phyloP scores from a whole-genome alignment of 2,113 vertebrate genomes.

The Oryzias celebensis region DNA sequence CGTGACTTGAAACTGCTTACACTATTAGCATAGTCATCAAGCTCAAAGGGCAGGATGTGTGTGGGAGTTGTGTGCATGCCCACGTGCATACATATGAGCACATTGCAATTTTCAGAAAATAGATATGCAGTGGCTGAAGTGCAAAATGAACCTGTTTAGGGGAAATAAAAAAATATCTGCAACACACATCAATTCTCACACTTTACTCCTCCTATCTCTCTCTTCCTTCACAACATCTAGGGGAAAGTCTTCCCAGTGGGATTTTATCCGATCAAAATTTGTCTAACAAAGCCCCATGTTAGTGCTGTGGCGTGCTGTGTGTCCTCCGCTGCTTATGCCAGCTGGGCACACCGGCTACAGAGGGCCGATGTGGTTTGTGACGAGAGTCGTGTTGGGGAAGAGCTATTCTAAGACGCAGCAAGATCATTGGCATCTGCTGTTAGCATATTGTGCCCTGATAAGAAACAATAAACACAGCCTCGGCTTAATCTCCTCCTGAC shows the following conservation, averaged over 20 bases:
- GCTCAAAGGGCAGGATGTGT: constrained; percentile 46
- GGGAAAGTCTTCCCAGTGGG: constrained; percentile 47
- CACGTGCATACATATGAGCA: neutral
- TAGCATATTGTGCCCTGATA: constrained; percentile 48
- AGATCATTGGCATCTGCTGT: constrained; percentile 51
- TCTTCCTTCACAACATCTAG: constrained; percentile 19
- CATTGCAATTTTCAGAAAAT: constrained; percentile 7
- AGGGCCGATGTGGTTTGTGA: constrained; percentile 20
- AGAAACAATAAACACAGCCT: constrained; percentile 59
- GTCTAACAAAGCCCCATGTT: constrained; percentile 58
- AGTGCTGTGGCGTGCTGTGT: constrained; percentile 15
- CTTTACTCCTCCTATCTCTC: constrained; percentile 25
- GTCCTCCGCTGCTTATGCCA: constrained; percentile 33
- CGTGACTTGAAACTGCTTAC: constrained; percentile 54
- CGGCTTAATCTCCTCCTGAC: constrained; percentile 44
- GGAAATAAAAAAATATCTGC: constrained; percentile 38
- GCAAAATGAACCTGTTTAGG: constrained; percentile 32
- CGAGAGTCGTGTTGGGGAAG: constrained; percentile 27
- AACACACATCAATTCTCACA: constrained; percentile 37
- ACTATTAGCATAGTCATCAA: constrained; percentile 48
- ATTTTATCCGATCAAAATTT: constrained; percentile 58
- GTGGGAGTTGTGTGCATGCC: neutral
- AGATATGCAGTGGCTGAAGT: constrained; percentile 17
- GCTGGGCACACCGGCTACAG: constrained; percentile 26
- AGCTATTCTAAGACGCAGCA: constrained; percentile 47